These are phyloP conservation scores for Ophiothrix spiculata DNA, from an alignment of 35 echinoderm and acorn worm genomes.

Conservation along the genomic window DNA sequence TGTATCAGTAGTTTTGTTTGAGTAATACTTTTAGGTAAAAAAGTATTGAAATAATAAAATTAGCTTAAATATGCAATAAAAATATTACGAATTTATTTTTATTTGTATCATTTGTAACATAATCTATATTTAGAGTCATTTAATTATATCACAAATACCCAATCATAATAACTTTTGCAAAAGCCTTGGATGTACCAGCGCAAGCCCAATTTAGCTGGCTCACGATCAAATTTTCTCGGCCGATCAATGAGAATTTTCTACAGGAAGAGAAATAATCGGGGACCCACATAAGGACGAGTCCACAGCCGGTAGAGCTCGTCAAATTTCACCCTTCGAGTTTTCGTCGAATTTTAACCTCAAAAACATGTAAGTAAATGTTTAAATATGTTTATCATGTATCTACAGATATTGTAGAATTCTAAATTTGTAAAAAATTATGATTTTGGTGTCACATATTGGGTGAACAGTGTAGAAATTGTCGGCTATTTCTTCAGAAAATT, in stretches of 20 bases:
- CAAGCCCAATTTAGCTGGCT: neutral
- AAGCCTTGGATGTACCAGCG: too few species aligned
- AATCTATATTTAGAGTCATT: too few species aligned
- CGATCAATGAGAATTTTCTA: neutral
- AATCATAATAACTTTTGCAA: too few species aligned
- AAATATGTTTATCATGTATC: neutral
- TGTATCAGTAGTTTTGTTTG: too few species aligned
- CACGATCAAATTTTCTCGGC: neutral
- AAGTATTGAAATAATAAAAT: too few species aligned
- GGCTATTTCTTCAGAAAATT: neutral
- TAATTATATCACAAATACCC: too few species aligned
- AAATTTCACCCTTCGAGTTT: constrained; percentile 9
- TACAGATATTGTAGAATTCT: neutral
- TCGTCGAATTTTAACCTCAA: neutral
- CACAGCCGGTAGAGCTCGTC: neutral
- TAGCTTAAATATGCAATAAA: too few species aligned
- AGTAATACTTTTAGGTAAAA: too few species aligned
- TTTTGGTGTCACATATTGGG: neutral
- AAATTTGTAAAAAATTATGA: neutral
- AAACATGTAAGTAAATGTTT: neutral
- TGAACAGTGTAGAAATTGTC: neutral
- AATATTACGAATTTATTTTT: too few species aligned
- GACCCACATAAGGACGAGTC: constrained; percentile 2
- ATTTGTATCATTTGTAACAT: too few species aligned
- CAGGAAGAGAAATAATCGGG: neutral